These are phyloP conservation scores for Panzeria rudis DNA, from an alignment of 2,888 invertebrate genomes.

Conservation along the genomic window DNA sequence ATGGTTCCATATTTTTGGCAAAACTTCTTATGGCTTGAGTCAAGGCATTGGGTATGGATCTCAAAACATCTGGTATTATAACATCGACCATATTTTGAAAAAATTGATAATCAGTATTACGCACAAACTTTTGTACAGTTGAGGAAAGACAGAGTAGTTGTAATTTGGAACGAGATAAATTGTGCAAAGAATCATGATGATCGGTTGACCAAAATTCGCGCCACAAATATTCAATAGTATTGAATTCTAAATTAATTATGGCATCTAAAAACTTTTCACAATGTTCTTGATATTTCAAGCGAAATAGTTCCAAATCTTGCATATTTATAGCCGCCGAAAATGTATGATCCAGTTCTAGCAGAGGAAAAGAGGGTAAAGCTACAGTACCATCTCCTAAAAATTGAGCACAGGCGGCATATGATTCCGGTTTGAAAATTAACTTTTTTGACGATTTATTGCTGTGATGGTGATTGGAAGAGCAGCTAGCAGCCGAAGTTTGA, in stretches of 20 bases:
- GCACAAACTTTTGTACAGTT: constrained; percentile 81
- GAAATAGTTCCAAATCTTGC: constrained; percentile 92
- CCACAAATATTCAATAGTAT: constrained; percentile 95
- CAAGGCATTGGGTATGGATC: constrained; percentile 96
- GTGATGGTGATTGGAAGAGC: constrained; percentile 67
- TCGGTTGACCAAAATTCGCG: constrained; percentile 96
- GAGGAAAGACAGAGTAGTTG: constrained; percentile 82
- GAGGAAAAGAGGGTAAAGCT: constrained; percentile 92
- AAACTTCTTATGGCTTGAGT: constrained; percentile 97
- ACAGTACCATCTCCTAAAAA: constrained; percentile 91
- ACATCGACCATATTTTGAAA: constrained; percentile 98
- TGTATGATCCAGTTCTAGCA: constrained; percentile 86
- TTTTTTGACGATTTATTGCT: constrained; percentile 65
- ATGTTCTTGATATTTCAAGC: constrained; percentile 93
- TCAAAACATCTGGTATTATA: constrained; percentile 97
- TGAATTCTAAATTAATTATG: constrained; percentile 94
- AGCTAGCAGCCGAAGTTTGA: constrained; percentile 46
- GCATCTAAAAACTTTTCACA: constrained; percentile 96
- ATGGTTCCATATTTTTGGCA: constrained; percentile 95
- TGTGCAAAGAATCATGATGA: constrained; percentile 91
- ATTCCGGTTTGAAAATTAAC: constrained; percentile 81
- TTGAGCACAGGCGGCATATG: constrained; percentile 84
- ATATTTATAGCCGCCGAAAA: constrained; percentile 90
- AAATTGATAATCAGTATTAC: constrained; percentile 92
- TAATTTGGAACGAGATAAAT: constrained; percentile 87